phyloP scores from a whole-genome alignment of 64 coral and sea anemone species.

The Catalaphyllia jardinei region DNA sequence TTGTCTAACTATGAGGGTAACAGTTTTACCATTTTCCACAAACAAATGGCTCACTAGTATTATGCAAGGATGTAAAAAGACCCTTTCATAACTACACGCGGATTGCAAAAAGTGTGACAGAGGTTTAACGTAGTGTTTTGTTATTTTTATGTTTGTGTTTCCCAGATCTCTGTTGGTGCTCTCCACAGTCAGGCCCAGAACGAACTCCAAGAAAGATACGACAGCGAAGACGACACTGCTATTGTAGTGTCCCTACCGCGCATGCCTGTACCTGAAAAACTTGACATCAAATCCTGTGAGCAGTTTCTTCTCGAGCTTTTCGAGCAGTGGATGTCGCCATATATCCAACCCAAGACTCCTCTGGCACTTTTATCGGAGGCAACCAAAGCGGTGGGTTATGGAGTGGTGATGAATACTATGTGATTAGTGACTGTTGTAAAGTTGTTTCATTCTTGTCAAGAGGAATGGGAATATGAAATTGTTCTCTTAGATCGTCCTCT shows the following conservation, averaged over 20 bases:
- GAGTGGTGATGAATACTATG: background rate
- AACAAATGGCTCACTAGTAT: too few relatives aligned
- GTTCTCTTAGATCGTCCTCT: too few relatives aligned
- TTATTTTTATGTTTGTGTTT: background rate
- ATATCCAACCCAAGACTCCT: conserved; percentile 94
- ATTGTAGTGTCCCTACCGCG: conserved; percentile 73
- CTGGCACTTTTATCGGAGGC: conserved; percentile 89
- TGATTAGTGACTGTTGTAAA: too few relatives aligned
- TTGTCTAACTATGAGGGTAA: too few relatives aligned
- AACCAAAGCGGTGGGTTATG: conserved; percentile 88
- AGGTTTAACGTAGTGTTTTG: background rate
- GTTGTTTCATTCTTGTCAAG: too few relatives aligned
- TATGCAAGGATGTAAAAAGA: too few relatives aligned
- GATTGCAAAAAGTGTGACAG: too few relatives aligned
- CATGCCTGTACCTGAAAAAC: conserved; percentile 84
- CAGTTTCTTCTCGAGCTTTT: conserved; percentile 97
- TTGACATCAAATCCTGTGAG: conserved; percentile 92
- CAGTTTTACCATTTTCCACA: too few relatives aligned
- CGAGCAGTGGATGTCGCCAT: conserved; percentile 99
- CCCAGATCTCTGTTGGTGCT: conserved; percentile 71
- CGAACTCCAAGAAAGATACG: conserved; percentile 63
- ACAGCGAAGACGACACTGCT: conserved; percentile 79
- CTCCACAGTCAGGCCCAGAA: conserved; percentile 85
- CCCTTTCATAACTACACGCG: too few relatives aligned
- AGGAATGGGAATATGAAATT: too few relatives aligned